Evolutionary conservation across 2,113 vertebrate species (phyloP).

Genomic region (Rissa tridactyla): DNA sequence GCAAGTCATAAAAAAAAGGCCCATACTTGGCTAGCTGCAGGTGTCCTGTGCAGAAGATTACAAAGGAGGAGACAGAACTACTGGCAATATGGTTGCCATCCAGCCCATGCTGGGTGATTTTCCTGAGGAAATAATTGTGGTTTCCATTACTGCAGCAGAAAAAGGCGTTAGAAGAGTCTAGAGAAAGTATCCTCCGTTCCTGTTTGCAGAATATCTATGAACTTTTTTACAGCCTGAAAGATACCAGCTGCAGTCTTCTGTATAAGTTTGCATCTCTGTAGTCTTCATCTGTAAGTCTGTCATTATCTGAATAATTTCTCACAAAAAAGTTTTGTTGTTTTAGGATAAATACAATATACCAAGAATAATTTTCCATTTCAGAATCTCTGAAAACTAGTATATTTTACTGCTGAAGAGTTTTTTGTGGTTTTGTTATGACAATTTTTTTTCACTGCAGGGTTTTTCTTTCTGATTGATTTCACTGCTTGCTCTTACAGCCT

Average conservation of each 20-base stretch:
- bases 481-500: neutral
- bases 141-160: neutral
- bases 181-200: neutral
- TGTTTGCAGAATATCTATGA: neutral
- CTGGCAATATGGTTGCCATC: neutral
- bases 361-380: neutral
- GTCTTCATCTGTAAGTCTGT: neutral
- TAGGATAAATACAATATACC: neutral
- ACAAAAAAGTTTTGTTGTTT: neutral
- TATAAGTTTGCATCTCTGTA: neutral
- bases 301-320: neutral
- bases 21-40: neutral
- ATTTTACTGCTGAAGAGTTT: neutral
- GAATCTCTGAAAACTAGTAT: neutral
- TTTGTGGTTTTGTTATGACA: neutral
- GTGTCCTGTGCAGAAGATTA: neutral
- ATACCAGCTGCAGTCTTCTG: neutral
- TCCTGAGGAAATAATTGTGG: neutral
- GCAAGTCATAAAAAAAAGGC: accelerated
- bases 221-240: neutral
- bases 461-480: neutral
- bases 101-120: neutral
- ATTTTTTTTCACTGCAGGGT: neutral
- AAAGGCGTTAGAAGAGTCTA: neutral
- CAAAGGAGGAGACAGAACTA: neutral